Evolutionary conservation across 2,888 invertebrate genomes (phyloP).

Genomic region (Esperia sulphurella): DNA sequence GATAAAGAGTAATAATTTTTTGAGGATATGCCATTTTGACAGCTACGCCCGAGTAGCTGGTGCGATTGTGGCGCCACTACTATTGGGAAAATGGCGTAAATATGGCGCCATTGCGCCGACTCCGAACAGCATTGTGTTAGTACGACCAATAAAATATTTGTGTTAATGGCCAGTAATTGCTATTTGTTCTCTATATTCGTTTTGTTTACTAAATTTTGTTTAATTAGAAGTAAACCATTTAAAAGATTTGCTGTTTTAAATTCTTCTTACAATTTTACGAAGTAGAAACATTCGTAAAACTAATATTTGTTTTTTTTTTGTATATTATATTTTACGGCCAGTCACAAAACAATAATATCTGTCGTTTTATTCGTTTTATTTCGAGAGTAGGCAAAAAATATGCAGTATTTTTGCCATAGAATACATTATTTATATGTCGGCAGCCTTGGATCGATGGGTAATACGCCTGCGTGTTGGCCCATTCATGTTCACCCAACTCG

Average conservation of each 20-base stretch:
- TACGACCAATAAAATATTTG: constrained; percentile 27
- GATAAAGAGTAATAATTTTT: constrained; percentile 23
- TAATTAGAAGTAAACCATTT: no score
- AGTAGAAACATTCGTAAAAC: no score
- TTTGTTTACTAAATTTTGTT: no score
- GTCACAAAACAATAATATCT: neutral
- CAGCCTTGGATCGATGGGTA: constrained; percentile 59
- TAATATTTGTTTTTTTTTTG: no score
- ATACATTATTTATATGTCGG: constrained; percentile 64
- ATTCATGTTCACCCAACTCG: constrained; percentile 38
- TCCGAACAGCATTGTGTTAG: constrained; percentile 39
- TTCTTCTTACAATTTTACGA: no score
- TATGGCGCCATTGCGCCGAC: constrained; percentile 54
- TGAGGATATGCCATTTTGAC: constrained; percentile 54
- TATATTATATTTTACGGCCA: no score
- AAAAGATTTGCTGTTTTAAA: no score
- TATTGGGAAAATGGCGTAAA: constrained; percentile 44
- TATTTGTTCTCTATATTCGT: neutral
- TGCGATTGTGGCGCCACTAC: constrained; percentile 67
- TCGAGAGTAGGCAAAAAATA: constrained; percentile 24
- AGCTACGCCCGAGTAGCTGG: constrained; percentile 64
- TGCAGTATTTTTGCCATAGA: constrained; percentile 41
- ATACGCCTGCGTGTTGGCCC: constrained; percentile 64
- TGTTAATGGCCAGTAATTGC: constrained; percentile 2
- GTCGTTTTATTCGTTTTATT: constrained; percentile 11